A percentile compares a stretch with the other conserved stretches of the same genome.
These are phyloP conservation scores for Heliconius sara DNA, from an alignment of 2,888 invertebrate species.

Conservation along the genomic window DNA sequence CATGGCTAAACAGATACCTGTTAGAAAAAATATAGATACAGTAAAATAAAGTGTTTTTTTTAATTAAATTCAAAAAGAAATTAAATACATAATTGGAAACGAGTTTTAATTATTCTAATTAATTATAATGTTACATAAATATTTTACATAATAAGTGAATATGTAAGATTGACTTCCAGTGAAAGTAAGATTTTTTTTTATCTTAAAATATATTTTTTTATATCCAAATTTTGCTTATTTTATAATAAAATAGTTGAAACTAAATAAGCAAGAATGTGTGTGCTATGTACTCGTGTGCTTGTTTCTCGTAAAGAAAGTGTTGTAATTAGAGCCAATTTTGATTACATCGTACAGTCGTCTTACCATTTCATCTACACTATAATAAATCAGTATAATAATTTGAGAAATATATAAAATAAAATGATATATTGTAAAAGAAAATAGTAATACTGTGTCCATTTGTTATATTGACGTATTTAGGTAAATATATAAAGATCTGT, in stretches of 20 bases:
- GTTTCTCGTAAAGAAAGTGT: not conserved
- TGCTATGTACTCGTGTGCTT: not conserved
- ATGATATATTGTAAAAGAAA: no score
- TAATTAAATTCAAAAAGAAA: not conserved
- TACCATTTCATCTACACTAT: not conserved
- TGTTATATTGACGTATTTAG: no score
- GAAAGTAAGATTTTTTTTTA: not conserved
- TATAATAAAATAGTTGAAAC: not conserved
- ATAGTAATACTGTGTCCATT: no score
- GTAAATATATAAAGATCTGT: no score
- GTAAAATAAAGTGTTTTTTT: not conserved
- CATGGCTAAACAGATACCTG: not conserved
- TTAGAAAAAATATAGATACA: not conserved
- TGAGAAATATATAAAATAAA: no score
- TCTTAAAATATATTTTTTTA: not conserved
- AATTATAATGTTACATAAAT: not conserved
- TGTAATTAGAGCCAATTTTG: not conserved
- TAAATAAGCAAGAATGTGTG: not conserved
- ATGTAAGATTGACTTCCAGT: not conserved
- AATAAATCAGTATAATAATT: not conserved
- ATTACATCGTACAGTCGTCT: not conserved
- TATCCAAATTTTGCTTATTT: not conserved
- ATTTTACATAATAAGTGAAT: slow-evolving; percentile 4
- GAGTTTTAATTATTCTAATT: not conserved
- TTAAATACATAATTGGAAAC: not conserved